Evolutionary conservation across 2,888 invertebrate species (phyloP).

Genomic region (Netelia inedita): DNA sequence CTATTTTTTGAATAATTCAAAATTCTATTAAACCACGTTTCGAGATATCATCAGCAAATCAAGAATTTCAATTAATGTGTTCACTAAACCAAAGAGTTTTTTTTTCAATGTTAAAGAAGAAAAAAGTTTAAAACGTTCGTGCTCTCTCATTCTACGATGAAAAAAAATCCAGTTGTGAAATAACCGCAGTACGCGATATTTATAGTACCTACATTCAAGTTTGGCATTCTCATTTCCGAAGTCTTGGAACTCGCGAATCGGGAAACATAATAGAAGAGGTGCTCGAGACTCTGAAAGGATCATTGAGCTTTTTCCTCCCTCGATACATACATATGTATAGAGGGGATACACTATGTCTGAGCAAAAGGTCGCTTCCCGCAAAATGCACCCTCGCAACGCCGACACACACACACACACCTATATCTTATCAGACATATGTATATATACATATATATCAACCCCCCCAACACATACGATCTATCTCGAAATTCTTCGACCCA

Average conservation of each 20-base stretch:
- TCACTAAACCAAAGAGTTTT: too few species aligned
- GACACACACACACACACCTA: not conserved
- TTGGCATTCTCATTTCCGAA: slow-evolving; percentile 38
- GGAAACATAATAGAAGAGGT: slow-evolving; percentile 39
- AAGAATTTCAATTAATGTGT: too few species aligned
- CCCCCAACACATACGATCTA: not conserved
- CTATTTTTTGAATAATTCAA: too few species aligned
- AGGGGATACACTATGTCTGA: not conserved
- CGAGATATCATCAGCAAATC: too few species aligned
- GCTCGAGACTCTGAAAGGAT: slow-evolving; percentile 53
- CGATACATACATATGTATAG: not conserved
- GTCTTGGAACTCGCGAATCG: slow-evolving; percentile 28
- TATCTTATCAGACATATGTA: not conserved
- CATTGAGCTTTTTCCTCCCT: slow-evolving; percentile 36
- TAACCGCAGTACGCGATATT: not conserved
- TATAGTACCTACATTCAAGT: slow-evolving; percentile 6
- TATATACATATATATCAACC: not conserved
- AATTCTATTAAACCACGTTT: too few species aligned
- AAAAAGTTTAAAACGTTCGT: too few species aligned
- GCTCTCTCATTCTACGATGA: not conserved
- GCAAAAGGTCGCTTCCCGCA: slow-evolving; percentile 6
- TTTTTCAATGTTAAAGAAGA: too few species aligned
- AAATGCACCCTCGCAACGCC: not conserved
- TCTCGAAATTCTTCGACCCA: slow-evolving; percentile 63
- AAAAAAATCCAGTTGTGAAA: not conserved